These are phyloP conservation scores for Chelonia mydas DNA, from an alignment of 2,797 vertebrate genomes.

Conservation along the genomic window DNA sequence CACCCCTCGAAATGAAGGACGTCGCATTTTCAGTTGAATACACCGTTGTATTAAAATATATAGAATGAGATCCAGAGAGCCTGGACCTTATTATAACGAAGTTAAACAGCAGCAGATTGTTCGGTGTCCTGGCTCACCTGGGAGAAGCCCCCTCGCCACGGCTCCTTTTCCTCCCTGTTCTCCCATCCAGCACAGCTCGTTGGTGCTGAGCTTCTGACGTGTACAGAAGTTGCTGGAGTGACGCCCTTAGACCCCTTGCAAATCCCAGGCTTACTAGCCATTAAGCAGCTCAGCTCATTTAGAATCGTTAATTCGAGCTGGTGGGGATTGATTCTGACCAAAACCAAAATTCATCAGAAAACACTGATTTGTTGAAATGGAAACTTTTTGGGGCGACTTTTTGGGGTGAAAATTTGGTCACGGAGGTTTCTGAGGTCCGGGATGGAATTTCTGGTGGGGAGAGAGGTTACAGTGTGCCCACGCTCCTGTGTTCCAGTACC, in stretches of 20 bases:
- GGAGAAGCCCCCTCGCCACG: neutral
- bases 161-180: neutral
- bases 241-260: too few relatives aligned
- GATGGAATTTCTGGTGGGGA: neutral
- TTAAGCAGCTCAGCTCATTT: too few relatives aligned
- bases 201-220: neutral
- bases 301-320: too few relatives aligned
- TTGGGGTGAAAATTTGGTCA: too few relatives aligned
- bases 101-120: neutral
- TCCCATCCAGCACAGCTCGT: neutral
- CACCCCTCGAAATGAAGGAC: too few relatives aligned
- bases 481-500: conserved; percentile 70
- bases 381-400: too few relatives aligned
- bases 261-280: too few relatives aligned
- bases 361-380: too few relatives aligned
- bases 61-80: neutral
- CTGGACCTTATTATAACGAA: neutral
- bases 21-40: too few relatives aligned
- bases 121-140: neutral
- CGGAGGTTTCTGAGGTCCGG: too few relatives aligned
- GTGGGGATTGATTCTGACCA: too few relatives aligned
- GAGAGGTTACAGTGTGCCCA: neutral
- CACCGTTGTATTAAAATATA: neutral
- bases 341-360: too few relatives aligned
- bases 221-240: neutral